Percentiles rank a stretch among this genome's conserved stretches.
phyloP scores from a whole-genome alignment of 2,888 invertebrate species.

The Drosophila gaucha region DNA sequence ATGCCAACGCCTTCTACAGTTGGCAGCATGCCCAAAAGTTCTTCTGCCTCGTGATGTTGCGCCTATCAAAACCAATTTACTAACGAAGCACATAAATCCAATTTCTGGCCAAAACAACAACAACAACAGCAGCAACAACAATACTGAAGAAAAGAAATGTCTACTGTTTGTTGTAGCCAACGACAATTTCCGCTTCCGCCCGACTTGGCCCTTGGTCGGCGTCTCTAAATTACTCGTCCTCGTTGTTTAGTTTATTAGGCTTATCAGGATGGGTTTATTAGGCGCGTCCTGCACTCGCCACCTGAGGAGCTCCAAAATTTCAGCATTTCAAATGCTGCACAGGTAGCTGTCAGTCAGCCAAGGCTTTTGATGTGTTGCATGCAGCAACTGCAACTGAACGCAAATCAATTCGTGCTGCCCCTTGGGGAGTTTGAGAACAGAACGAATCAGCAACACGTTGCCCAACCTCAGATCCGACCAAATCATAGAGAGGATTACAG shows the following conservation, averaged over 20 bases:
- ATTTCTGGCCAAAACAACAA: slow-evolving; percentile 61
- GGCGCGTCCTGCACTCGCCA: slow-evolving; percentile 23
- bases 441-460: slow-evolving; percentile 21
- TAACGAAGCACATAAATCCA: slow-evolving; percentile 81
- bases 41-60: slow-evolving; percentile 51
- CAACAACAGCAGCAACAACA: slow-evolving; percentile 32
- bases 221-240: slow-evolving; percentile 43
- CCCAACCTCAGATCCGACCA: not conserved
- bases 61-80: slow-evolving; percentile 80
- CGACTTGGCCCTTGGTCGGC: slow-evolving; percentile 47
- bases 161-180: slow-evolving; percentile 39
- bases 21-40: slow-evolving; percentile 51
- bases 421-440: not conserved
- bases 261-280: slow-evolving; percentile 66
- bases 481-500: not conserved
- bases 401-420: not conserved
- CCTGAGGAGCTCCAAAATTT: slow-evolving; percentile 1
- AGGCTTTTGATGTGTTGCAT: slow-evolving; percentile 13
- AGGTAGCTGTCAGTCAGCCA: not conserved
- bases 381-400: not conserved
- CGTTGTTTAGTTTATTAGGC: slow-evolving; percentile 66
- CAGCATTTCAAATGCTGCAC: slow-evolving; percentile 2
- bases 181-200: slow-evolving; percentile 75
- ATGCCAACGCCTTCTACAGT: slow-evolving; percentile 47
- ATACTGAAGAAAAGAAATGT: slow-evolving; percentile 5